Conservation (phyloP, 2,113 vertebrate species). For the Panthera tigris region DNA sequence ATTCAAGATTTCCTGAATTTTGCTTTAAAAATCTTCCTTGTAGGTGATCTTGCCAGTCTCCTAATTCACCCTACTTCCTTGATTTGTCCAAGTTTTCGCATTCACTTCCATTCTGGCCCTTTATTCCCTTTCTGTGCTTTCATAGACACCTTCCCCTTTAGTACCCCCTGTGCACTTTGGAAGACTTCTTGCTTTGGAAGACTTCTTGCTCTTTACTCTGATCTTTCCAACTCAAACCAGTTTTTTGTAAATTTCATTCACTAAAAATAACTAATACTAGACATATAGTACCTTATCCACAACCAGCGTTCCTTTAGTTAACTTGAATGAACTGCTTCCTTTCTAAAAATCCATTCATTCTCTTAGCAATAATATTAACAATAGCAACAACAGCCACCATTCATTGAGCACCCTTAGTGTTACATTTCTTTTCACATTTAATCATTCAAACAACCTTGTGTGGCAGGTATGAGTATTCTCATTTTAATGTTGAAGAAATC, state of each 20-base stretch:
- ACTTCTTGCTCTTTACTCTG: not conserved
- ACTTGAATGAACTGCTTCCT: not conserved
- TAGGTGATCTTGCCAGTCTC: not conserved
- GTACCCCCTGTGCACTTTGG: not conserved
- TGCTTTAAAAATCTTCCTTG: conserved; percentile 2
- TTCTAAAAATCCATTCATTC: not conserved
- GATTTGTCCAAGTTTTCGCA: not conserved
- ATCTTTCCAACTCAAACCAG: not conserved
- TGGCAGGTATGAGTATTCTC: not conserved
- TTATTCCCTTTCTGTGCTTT: not conserved
- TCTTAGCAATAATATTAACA: conserved; percentile 23
- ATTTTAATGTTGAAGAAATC: conserved; percentile 22
- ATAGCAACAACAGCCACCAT: not conserved
- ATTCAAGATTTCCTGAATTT: not conserved
- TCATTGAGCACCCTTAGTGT: not conserved
- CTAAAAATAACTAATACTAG: conserved; percentile 17
- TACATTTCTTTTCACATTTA: not conserved
- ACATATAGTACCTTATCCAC: not conserved
- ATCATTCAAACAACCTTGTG: not conserved
- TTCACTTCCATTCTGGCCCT: not conserved
- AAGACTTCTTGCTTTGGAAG: not conserved
- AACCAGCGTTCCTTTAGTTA: not conserved
- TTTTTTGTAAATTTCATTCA: conserved; percentile 1
- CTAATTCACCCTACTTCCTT: not conserved
- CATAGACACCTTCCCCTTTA: not conserved